Conservation (phyloP, 2,797 vertebrate species). For the Alca torda region DNA sequence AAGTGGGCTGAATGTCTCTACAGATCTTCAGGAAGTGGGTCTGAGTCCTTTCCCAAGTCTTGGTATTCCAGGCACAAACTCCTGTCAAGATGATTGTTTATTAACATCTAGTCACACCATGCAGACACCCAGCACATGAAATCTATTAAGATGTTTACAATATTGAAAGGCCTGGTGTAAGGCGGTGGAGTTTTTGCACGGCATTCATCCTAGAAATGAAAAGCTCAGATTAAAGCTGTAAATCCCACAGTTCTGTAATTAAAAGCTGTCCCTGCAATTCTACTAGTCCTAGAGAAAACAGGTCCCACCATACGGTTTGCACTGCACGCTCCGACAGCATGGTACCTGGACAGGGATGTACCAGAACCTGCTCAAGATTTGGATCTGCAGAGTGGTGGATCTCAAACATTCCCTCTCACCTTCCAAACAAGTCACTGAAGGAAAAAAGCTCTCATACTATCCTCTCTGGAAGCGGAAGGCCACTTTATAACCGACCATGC, state of each 20-base stretch:
- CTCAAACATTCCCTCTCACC: not conserved
- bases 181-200: not conserved
- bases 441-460: not conserved
- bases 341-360: fast-evolving
- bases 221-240: not conserved
- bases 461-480: not conserved
- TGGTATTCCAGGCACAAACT: not conserved
- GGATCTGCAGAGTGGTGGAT: not conserved
- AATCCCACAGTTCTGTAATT: not conserved
- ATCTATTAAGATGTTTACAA: constrained; percentile 30
- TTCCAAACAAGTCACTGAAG: not conserved
- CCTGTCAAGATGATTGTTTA: not conserved
- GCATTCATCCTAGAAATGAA: not conserved
- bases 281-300: not conserved
- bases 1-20: not conserved
- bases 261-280: not conserved
- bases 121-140: constrained; percentile 14
- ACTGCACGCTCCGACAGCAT: fast-evolving
- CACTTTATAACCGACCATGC: not conserved
- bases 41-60: not conserved
- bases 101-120: not conserved
- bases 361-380: not conserved
- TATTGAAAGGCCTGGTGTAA: not conserved
- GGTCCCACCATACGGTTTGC: fast-evolving
- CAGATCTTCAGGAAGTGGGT: not conserved